Base-by-base conservation (phyloP, 2,797 vertebrate species). In the Chelmon rostratus region DNA sequence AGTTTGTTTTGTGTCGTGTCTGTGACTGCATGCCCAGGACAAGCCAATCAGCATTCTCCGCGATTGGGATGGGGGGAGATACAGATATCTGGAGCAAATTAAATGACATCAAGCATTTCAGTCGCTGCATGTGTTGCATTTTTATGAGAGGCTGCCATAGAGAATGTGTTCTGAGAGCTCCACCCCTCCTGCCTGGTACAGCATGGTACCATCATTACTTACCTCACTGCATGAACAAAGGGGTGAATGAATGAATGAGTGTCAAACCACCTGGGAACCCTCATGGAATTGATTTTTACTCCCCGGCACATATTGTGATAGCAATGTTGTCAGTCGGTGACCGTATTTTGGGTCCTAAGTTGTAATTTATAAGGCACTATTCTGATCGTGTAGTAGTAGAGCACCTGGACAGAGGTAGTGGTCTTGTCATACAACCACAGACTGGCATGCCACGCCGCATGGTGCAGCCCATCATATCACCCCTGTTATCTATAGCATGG, bases 1-100 rank as follows among this genome's bases (percentile, higher is more conserved):
- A 35, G 28, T 47, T 69, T 13, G 4, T 50, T 61, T 72, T 61
- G 64, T 89, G 73, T 76, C 21, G 47, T 88, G 91, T 89, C 86
- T 94, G 90, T 95, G 72, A 68, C 73, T 96, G 97, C 97, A 97
- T 98, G 97, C 91, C 87, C 71, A 87, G 92, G 89, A 92, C 88
- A 92, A 93, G 89, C 86, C 90, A 87, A 83, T 88, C 87, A 84
- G 87, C 89, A 89, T 90, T 92, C 82, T 83, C 73, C 3, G 16
- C 76, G 59, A 76, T 61, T 56, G 69, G 66, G 73, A 23, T 44
- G 42, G 23, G 54, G 38, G 46, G 31, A 2, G 9, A 10, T 54
- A 28, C 72, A 64, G 12, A 37, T 35, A 52, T 67, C 37, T 11
- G n/a, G 23, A 79, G 35, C 61, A 47, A 38, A 57, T 23, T 68